Conservation (phyloP, 2,113 vertebrate species). For the Stictonetta naevosa region DNA sequence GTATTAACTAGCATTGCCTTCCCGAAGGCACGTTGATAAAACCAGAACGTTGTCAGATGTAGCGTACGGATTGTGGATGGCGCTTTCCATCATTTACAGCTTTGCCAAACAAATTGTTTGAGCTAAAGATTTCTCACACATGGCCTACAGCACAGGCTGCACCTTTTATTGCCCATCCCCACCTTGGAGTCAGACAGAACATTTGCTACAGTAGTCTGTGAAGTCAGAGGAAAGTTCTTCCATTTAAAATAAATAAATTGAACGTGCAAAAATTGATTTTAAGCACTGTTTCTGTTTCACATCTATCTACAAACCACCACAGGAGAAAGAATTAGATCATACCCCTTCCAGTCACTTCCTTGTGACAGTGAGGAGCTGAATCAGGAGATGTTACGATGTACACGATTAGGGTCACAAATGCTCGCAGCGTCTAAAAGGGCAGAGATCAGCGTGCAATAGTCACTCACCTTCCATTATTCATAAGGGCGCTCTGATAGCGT, state of each 20-base stretch:
- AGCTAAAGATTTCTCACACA: neutral
- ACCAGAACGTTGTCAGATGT: neutral
- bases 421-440: conserved; percentile 28
- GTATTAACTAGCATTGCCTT: neutral
- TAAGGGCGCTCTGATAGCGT: conserved; percentile 13
- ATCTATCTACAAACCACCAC: neutral
- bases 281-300: neutral
- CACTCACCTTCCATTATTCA: conserved; percentile 51
- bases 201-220: neutral
- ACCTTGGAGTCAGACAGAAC: neutral
- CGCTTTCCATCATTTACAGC: neutral
- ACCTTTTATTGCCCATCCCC: neutral
- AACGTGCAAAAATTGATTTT: neutral
- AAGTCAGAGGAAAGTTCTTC: neutral
- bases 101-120: neutral
- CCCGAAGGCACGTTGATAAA: neutral
- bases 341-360: neutral
- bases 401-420: conserved; percentile 21
- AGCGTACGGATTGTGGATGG: accelerated
- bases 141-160: neutral
- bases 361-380: neutral
- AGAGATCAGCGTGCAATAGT: conserved; percentile 40
- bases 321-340: neutral
- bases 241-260: neutral
- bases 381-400: neutral